A percentile compares a stretch with the other conserved stretches of the same genome.
Conservation (phyloP, 2,797 vertebrate genomes). For the Apogon talboti region DNA sequence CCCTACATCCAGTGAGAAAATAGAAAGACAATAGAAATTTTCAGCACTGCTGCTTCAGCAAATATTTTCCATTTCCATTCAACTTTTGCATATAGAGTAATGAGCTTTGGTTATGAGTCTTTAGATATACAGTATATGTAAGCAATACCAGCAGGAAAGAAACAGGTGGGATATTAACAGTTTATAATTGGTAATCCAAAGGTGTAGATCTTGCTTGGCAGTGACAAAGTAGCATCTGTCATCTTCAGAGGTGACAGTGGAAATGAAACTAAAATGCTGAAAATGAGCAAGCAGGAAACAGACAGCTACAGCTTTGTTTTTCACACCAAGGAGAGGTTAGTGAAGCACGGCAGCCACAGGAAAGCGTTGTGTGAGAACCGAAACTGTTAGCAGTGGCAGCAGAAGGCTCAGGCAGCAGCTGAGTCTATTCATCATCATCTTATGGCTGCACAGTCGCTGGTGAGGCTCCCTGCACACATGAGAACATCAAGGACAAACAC, state of each 20-base stretch:
- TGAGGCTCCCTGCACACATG: slow-evolving; percentile 47
- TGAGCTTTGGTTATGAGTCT: background rate
- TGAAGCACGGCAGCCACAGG: slow-evolving; percentile 42
- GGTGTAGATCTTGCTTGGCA: background rate
- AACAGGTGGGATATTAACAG: slow-evolving; percentile 31
- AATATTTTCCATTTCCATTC: background rate
- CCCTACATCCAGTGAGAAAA: no score
- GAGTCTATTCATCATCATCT: slow-evolving; percentile 68
- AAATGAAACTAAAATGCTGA: slow-evolving; percentile 27
- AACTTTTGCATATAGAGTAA: slow-evolving; percentile 1
- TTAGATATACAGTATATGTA: background rate
- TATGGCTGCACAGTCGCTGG: slow-evolving; percentile 42
- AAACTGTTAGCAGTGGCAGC: slow-evolving; percentile 28
- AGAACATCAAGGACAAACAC: slow-evolving; percentile 53
- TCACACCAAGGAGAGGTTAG: slow-evolving; percentile 55
- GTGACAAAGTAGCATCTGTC: slow-evolving; percentile 28
- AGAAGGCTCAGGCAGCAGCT: slow-evolving; percentile 20
- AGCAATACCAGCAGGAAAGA: slow-evolving; percentile 7
- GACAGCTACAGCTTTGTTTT: slow-evolving; percentile 49
- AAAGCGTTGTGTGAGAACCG: slow-evolving; percentile 39
- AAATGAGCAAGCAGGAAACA: slow-evolving; percentile 21
- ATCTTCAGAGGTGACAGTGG: slow-evolving; percentile 13
- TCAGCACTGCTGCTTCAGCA: background rate
- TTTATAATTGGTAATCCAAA: slow-evolving; percentile 6
- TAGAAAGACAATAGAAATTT: no score